Conservation (phyloP, 2,888 invertebrate species). For the Metopia argyrocephala region DNA sequence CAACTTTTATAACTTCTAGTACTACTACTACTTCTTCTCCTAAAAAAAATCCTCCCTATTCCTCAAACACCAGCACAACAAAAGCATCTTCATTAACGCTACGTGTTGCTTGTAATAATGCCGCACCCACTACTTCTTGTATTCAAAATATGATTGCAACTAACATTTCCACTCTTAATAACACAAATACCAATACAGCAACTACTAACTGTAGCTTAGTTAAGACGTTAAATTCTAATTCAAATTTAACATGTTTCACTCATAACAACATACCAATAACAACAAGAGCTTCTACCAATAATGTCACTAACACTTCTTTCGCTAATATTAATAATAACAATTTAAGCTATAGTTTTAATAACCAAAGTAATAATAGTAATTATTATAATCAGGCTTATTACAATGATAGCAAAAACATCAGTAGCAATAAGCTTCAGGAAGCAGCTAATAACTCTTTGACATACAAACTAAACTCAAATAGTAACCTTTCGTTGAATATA, state of each 20-base stretch:
- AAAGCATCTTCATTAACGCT: conserved; percentile 59
- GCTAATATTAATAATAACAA: conserved; percentile 50
- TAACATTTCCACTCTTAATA: conserved; percentile 39
- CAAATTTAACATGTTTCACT: conserved; percentile 45
- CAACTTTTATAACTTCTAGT: conserved; percentile 49
- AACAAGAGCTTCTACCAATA: conserved; percentile 40
- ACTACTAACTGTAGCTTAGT: conserved; percentile 45
- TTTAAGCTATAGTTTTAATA: conserved; percentile 60
- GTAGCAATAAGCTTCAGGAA: conserved; percentile 43
- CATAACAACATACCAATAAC: conserved; percentile 30
- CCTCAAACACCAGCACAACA: conserved; percentile 45
- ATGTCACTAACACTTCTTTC: conserved; percentile 49
- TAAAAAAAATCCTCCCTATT: conserved; percentile 48
- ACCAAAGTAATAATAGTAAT: conserved; percentile 13
- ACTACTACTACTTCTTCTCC: conserved; percentile 52
- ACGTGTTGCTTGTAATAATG: conserved; percentile 63
- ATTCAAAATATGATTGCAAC: conserved; percentile 42
- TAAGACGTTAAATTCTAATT: conserved; percentile 53
- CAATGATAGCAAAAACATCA: conserved; percentile 45
- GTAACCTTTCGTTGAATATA: conserved; percentile 67
- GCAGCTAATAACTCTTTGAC: conserved; percentile 20
- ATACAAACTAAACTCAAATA: conserved; percentile 47
- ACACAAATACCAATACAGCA: conserved; percentile 24
- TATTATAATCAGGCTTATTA: conserved; percentile 39
- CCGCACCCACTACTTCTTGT: conserved; percentile 54